Evolutionary conservation across 37 sponge, comb jelly and placozoan genomes (phyloP).

Genomic region (Axinella damicornis): DNA sequence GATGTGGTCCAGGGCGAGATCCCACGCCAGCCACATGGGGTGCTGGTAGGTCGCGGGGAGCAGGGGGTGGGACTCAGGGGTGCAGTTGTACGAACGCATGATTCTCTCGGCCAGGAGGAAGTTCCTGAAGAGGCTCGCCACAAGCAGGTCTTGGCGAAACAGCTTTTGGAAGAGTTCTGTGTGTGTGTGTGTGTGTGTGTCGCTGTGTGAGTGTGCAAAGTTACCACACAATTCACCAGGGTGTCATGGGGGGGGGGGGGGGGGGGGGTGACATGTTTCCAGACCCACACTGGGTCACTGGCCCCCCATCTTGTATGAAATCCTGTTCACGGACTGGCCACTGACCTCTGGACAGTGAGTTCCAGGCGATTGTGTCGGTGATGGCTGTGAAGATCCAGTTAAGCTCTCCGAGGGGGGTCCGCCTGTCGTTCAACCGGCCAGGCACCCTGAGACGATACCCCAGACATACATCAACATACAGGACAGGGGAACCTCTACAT

Average conservation of each 20-base stretch:
- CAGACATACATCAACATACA: not conserved
- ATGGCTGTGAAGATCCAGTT: slow-evolving; percentile 99
- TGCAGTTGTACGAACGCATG: slow-evolving; percentile 91
- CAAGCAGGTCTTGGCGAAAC: slow-evolving; percentile 95
- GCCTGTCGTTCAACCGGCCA: slow-evolving; percentile 87
- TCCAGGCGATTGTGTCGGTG: slow-evolving; percentile 99
- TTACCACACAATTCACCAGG: not conserved
- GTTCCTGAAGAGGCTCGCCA: slow-evolving; percentile 96
- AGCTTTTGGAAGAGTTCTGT: slow-evolving; percentile 90
- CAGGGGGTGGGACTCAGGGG: slow-evolving; percentile 86
- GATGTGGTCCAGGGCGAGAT: slow-evolving; percentile 91
- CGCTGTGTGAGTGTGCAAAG: not conserved
- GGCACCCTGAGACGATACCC: slow-evolving; percentile 72
- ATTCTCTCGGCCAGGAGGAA: slow-evolving; percentile 95
- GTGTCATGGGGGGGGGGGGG: not conserved
- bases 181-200: not conserved
- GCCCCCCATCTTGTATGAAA: not conserved
- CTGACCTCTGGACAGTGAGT: slow-evolving; percentile 84
- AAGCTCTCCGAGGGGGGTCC: slow-evolving; percentile 95
- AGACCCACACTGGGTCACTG: too few relatives aligned
- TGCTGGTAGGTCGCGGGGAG: slow-evolving; percentile 91
- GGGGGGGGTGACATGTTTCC: not conserved
- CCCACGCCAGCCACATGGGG: slow-evolving; percentile 96
- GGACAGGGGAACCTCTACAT: too few relatives aligned
- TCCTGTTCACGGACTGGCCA: not conserved